A percentile compares a stretch with the other conserved stretches of the same genome.
Conservation (phyloP, 2,888 invertebrate species). For the Strigamia maritima region DNA sequence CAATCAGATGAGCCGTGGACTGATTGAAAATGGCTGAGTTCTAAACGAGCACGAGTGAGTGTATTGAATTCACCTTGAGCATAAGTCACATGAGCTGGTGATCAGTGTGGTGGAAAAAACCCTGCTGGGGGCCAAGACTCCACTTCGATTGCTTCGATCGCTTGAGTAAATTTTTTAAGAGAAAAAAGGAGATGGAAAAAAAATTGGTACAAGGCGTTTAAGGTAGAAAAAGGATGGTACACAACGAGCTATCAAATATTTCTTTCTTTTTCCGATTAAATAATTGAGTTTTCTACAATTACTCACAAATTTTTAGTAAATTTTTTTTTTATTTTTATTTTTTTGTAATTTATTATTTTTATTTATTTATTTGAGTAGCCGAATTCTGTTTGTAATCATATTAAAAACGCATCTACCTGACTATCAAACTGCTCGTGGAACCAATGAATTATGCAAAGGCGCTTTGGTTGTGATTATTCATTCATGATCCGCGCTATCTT, state of each 20-base stretch:
- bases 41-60: constrained; percentile 14
- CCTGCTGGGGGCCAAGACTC: constrained; percentile 19
- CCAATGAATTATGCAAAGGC: constrained; percentile 19
- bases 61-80: constrained; percentile 23
- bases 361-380: background rate
- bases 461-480: constrained; percentile 16
- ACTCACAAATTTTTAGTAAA: background rate
- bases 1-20: constrained; percentile 1
- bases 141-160: constrained; percentile 23
- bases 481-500: constrained; percentile 16
- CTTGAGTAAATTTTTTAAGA: constrained; percentile 16
- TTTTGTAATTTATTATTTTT: background rate
- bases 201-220: constrained; percentile 1
- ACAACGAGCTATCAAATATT: background rate
- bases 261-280: background rate
- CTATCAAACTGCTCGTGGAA: constrained; percentile 23
- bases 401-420: constrained; percentile 23
- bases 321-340: background rate
- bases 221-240: background rate
- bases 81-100: constrained; percentile 23
- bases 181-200: background rate
- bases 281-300: background rate
- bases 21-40: constrained; percentile 15
- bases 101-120: constrained; percentile 23
- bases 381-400: constrained; percentile 11